Percentiles rank a stretch among this genome's conserved stretches.
phyloP scores from a whole-genome alignment of 2,113 vertebrate species.

The Nannospalax galili region DNA sequence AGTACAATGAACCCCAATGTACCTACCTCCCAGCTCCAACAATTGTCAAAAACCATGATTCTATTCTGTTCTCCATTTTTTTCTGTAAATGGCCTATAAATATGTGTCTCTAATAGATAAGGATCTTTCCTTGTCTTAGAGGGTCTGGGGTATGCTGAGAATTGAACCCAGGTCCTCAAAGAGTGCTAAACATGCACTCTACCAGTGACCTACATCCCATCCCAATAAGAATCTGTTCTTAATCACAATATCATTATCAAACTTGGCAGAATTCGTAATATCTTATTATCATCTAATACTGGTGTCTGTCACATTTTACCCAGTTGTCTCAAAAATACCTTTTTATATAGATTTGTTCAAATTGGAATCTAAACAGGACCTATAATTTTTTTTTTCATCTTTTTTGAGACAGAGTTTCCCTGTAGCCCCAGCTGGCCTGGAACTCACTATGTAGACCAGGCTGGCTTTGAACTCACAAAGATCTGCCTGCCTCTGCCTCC shows the following conservation, averaged over 20 bases:
- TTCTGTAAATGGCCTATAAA: slow-evolving; percentile 29
- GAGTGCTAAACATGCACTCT: background rate
- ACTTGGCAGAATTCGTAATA: slow-evolving; percentile 40
- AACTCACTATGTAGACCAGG: no score
- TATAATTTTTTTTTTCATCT: no score
- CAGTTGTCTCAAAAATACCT: background rate
- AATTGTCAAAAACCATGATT: slow-evolving; percentile 20
- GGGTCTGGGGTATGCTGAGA: background rate
- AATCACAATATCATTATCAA: slow-evolving; percentile 42
- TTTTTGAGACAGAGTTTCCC: no score
- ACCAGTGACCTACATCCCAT: background rate
- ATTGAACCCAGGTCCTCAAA: background rate
- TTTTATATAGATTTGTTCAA: slow-evolving; percentile 52
- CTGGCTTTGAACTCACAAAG: no score
- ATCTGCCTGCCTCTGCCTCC: no score
- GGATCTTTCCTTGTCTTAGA: background rate
- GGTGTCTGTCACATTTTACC: slow-evolving; percentile 27
- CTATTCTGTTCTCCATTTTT: slow-evolving; percentile 33
- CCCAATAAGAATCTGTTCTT: slow-evolving; percentile 37
- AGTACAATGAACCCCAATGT: background rate
- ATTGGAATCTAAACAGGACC: slow-evolving; percentile 32
- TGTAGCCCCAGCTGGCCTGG: no score
- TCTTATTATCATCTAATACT: slow-evolving; percentile 22
- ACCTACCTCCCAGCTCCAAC: background rate
- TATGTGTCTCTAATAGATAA: slow-evolving; percentile 46